phyloP scores from a whole-genome alignment of 2,797 vertebrate species.

The Liasis olivaceus region DNA sequence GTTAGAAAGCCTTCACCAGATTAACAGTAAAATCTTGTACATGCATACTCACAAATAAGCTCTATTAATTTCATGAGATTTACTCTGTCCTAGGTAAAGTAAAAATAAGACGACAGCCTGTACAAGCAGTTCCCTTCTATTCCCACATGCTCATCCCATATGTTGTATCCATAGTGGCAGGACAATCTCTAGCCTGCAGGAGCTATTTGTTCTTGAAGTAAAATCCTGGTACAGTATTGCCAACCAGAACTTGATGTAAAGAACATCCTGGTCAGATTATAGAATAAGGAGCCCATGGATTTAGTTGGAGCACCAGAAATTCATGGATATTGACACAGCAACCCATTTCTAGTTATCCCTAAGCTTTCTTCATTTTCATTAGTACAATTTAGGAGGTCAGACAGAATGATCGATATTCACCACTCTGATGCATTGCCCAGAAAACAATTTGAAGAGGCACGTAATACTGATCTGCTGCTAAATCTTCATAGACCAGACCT shows the following conservation, averaged over 20 bases:
- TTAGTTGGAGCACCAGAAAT: neutral
- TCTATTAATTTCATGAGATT: neutral
- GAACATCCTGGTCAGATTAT: neutral
- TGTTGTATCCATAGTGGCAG: neutral
- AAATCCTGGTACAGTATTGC: neutral
- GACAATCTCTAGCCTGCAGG: neutral
- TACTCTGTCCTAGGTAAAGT: neutral
- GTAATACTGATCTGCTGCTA: neutral
- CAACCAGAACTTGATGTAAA: neutral
- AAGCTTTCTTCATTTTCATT: neutral
- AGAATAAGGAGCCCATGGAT: neutral
- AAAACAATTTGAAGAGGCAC: neutral
- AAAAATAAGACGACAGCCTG: neutral
- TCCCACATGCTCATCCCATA: neutral
- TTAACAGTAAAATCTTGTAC: neutral
- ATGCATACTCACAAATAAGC: neutral
- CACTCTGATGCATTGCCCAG: neutral
- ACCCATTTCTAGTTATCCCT: neutral
- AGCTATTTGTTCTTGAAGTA: neutral
- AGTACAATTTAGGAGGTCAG: neutral
- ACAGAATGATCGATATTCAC: neutral
- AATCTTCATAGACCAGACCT: neutral
- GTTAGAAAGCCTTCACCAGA: neutral
- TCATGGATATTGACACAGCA: neutral
- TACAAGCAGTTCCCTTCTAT: neutral